Evolutionary conservation across 2,888 invertebrate genomes (phyloP).

Genomic region (Erebia ligea): DNA sequence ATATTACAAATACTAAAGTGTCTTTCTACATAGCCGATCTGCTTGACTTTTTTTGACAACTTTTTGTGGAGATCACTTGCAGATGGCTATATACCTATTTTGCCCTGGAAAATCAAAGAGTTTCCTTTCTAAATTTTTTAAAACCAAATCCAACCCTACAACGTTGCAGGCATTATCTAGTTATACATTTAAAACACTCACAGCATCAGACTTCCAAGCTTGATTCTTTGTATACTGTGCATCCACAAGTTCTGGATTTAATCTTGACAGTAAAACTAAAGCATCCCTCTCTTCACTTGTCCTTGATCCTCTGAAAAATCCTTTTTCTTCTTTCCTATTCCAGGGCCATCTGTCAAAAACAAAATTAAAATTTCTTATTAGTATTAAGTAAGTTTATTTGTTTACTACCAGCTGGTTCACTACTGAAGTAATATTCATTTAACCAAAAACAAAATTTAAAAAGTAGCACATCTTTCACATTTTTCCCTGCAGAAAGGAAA

Average conservation of each 20-base stretch:
- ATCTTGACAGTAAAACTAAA: slow-evolving; percentile 91
- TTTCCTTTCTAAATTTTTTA: too few relatives aligned
- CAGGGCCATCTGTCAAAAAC: slow-evolving; percentile 83
- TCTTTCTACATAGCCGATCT: too few relatives aligned
- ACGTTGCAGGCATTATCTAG: not conserved
- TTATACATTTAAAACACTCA: slow-evolving; percentile 55
- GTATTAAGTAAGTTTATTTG: not conserved
- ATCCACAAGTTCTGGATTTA: slow-evolving; percentile 90
- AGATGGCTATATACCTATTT: too few relatives aligned
- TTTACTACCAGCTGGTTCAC: not conserved
- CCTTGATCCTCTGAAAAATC: slow-evolving; percentile 96
- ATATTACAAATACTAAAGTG: too few relatives aligned
- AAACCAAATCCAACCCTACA: not conserved
- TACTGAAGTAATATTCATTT: not conserved
- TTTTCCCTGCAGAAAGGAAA: not conserved
- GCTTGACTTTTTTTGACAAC: too few relatives aligned
- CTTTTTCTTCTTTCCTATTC: slow-evolving; percentile 87
- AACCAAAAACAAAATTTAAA: not conserved
- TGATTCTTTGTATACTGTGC: slow-evolving; percentile 99
- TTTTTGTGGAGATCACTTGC: too few relatives aligned
- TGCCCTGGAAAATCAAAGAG: too few relatives aligned
- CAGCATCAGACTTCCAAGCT: slow-evolving; percentile 97
- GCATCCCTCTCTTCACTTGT: slow-evolving; percentile 96
- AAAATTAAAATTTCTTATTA: not conserved
- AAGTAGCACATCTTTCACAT: not conserved